These are phyloP conservation scores for Popillia japonica DNA, from an alignment of 1,140 invertebrate genomes.

Conservation along the genomic window DNA sequence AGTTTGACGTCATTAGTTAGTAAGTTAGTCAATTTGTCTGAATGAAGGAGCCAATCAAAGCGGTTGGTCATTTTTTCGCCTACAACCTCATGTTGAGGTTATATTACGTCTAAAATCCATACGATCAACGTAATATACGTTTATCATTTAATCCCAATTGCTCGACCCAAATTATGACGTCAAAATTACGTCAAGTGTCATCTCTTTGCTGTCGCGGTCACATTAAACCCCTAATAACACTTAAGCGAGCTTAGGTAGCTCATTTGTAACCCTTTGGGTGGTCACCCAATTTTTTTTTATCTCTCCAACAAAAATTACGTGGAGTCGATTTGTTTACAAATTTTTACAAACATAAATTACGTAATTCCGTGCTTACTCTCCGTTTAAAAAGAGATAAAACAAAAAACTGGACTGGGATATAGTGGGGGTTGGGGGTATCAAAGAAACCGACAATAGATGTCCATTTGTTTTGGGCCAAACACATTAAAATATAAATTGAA, in stretches of 20 bases:
- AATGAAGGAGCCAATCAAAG: too few relatives aligned
- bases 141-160: too few relatives aligned
- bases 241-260: not conserved
- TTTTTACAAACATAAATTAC: not conserved
- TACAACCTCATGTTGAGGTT: too few relatives aligned
- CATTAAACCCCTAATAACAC: not conserved
- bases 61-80: too few relatives aligned
- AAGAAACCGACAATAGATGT: slow-evolving; percentile 56
- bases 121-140: too few relatives aligned
- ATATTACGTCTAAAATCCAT: too few relatives aligned
- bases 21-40: too few relatives aligned
- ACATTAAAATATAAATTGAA: slow-evolving; percentile 59
- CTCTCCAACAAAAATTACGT: not conserved
- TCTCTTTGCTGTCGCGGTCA: too few relatives aligned
- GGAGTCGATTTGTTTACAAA: too few relatives aligned
- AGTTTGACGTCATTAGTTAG: too few relatives aligned
- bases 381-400: not conserved
- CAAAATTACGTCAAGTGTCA: too few relatives aligned
- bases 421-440: slow-evolving; percentile 53
- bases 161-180: too few relatives aligned
- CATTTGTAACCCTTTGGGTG: not conserved
- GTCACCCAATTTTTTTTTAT: not conserved
- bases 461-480: slow-evolving; percentile 60
- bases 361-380: not conserved
- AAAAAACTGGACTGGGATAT: slow-evolving; percentile 52